Evolutionary conservation across 92 coral and sea anemone species (phyloP).

Genomic region (Parazoanthus darwini): DNA sequence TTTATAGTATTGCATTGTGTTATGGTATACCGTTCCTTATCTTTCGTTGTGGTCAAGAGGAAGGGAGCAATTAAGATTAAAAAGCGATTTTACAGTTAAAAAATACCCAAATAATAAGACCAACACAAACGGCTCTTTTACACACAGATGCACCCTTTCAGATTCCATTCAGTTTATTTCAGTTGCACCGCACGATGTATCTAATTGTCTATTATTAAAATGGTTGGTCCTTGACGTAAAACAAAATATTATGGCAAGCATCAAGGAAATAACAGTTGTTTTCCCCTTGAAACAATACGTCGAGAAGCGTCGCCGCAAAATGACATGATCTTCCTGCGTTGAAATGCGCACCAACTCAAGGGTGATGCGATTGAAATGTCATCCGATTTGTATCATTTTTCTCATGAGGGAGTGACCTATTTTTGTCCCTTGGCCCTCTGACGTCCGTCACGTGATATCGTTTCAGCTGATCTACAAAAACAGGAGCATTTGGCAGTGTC

Average conservation of each 20-base stretch:
- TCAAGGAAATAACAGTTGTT: neutral
- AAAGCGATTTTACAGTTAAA: neutral
- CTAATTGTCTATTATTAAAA: neutral
- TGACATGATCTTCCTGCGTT: conserved; percentile 25
- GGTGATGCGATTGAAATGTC: conserved; percentile 17
- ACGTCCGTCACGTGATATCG: too few relatives aligned
- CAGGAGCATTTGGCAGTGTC: too few relatives aligned
- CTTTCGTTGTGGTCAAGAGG: conserved; percentile 25
- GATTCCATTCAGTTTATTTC: neutral
- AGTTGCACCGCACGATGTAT: neutral
- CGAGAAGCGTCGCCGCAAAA: conserved; percentile 24
- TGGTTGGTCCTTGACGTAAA: neutral
- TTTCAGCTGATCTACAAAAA: too few relatives aligned
- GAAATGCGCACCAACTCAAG: conserved; percentile 25
- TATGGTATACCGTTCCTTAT: neutral
- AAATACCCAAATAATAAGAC: neutral
- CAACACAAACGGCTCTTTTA: neutral
- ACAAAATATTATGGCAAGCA: neutral
- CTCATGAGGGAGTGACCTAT: conserved; percentile 27
- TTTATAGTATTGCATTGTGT: too few relatives aligned
- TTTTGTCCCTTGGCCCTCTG: too few relatives aligned
- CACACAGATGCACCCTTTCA: neutral
- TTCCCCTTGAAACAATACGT: neutral
- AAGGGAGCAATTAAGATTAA: neutral
- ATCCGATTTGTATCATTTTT: conserved; percentile 33